Percentiles rank a stretch among this genome's conserved stretches.
phyloP scores from a whole-genome alignment of 1,140 invertebrate genomes.

The Scylla paramamosain region DNA sequence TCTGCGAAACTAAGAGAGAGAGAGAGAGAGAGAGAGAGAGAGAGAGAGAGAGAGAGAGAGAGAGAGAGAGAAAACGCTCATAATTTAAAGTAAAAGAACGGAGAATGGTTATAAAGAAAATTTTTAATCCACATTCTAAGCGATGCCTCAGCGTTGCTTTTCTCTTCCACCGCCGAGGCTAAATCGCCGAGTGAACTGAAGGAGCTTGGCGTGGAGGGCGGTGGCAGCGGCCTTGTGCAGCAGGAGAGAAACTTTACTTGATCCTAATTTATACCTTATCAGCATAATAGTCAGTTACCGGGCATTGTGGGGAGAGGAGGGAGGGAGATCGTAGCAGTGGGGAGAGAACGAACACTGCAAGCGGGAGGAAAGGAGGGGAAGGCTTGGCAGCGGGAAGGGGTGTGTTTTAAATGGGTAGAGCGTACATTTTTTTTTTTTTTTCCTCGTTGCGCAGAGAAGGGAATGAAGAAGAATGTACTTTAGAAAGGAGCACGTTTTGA shows the following conservation, averaged over 20 bases:
- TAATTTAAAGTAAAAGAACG: background rate
- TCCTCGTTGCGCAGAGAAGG: too few species aligned
- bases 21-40: conserved; percentile 25
- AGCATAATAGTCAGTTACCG: conserved; percentile 38
- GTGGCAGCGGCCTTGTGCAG: background rate
- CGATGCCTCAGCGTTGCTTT: background rate
- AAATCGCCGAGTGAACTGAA: background rate
- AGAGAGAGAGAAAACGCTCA: background rate
- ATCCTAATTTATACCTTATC: conserved; percentile 52
- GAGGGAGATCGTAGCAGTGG: background rate
- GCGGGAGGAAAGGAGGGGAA: background rate
- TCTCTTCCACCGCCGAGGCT: background rate
- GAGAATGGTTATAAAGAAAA: background rate
- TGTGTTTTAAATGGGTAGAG: background rate
- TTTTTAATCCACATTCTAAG: background rate
- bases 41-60: background rate
- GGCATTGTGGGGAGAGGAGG: background rate
- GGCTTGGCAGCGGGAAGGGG: background rate
- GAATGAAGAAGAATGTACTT: background rate
- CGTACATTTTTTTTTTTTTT: too few species aligned
- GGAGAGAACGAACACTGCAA: background rate
- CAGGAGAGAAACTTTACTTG: background rate
- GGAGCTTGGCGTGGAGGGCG: background rate
- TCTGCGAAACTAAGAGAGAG: too few species aligned
- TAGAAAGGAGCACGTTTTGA: too few species aligned